These are phyloP conservation scores for Hybos culiciformis DNA, from an alignment of 2,888 invertebrate genomes.

Conservation along the genomic window DNA sequence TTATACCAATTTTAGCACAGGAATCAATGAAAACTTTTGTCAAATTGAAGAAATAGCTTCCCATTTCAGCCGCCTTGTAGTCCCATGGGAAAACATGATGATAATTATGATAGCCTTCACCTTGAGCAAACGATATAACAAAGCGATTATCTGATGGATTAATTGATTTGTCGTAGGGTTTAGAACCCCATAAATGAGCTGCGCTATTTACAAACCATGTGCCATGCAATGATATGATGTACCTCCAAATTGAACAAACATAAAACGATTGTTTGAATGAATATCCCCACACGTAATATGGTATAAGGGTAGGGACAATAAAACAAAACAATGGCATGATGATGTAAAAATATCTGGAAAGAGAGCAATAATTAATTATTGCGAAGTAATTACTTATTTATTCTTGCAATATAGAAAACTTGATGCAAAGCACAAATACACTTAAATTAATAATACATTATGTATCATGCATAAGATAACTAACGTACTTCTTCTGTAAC, in stretches of 20 bases:
- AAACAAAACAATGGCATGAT: constrained; percentile 69
- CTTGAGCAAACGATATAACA: constrained; percentile 53
- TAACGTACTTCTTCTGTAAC: constrained; percentile 61
- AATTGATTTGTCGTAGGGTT: constrained; percentile 69
- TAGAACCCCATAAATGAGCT: constrained; percentile 83
- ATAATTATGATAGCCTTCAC: constrained; percentile 81
- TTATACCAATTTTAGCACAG: constrained; percentile 60
- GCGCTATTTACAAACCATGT: constrained; percentile 93
- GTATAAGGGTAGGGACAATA: constrained; percentile 62
- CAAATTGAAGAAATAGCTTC: constrained; percentile 47
- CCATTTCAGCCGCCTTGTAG: constrained; percentile 60
- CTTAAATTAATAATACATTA: neutral
- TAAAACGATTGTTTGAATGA: constrained; percentile 61
- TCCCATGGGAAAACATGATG: constrained; percentile 81
- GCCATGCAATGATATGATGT: constrained; percentile 61
- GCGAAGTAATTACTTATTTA: no score
- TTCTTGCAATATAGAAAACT: no score
- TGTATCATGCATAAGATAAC: neutral
- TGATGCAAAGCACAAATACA: neutral
- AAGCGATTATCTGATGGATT: constrained; percentile 54
- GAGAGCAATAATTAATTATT: no score
- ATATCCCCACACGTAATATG: constrained; percentile 65
- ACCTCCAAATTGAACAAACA: constrained; percentile 58
- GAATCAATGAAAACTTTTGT: constrained; percentile 51
- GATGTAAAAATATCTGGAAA: constrained; percentile 44